Conservation (phyloP, 2,113 vertebrate species). For the Hemibagrus wyckioides region DNA sequence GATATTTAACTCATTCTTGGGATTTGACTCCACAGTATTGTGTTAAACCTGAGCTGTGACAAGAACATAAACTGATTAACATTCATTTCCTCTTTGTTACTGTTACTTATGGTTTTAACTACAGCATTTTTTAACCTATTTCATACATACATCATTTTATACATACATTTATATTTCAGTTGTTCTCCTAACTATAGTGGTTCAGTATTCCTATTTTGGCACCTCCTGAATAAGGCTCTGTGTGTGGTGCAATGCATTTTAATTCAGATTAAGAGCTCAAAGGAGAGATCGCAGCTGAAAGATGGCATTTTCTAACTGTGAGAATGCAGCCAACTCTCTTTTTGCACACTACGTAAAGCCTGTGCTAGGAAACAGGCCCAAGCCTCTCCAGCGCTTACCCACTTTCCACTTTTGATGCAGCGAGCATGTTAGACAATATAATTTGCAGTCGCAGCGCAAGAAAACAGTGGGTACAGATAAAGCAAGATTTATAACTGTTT, state of each 20-base stretch:
- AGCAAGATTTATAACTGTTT: conserved; percentile 49
- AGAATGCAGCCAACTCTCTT: conserved; percentile 26
- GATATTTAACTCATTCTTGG: not conserved
- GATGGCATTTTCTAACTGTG: conserved; percentile 12
- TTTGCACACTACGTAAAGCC: conserved; percentile 9
- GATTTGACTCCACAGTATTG: not conserved
- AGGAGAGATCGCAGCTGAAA: conserved; percentile 28
- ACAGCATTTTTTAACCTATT: not conserved
- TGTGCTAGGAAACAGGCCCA: not conserved
- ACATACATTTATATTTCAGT: not conserved
- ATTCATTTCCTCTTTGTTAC: not conserved
- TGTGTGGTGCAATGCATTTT: conserved; percentile 10
- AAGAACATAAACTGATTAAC: not conserved
- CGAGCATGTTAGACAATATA: conserved; percentile 38
- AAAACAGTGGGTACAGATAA: conserved; percentile 42
- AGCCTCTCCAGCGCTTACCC: conserved; percentile 24
- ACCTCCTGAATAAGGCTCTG: not conserved
- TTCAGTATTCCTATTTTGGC: conserved; percentile 1
- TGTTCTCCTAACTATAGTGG: not conserved
- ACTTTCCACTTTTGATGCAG: conserved; percentile 3
- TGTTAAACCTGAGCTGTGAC: not conserved
- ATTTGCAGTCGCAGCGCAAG: conserved; percentile 40
- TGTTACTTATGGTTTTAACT: not conserved
- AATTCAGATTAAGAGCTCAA: conserved; percentile 28
- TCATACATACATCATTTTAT: not conserved